Percentiles rank a stretch among this genome's conserved stretches.
Conservation (phyloP, 2,797 vertebrate genomes). For the Brachyalestes nurse region DNA sequence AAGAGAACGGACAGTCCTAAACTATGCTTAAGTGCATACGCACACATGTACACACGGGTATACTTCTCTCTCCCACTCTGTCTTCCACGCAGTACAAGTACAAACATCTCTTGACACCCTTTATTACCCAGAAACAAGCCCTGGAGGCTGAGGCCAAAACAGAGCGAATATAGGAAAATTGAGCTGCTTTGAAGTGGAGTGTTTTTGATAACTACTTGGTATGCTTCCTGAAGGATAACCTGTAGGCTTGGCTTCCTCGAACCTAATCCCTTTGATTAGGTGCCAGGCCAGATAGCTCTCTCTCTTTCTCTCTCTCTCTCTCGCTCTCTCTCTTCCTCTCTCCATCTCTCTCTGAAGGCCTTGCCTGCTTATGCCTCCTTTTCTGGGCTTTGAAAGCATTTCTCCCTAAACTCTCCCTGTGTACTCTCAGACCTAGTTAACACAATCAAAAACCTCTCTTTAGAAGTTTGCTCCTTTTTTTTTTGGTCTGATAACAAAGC, state of each 20-base stretch:
- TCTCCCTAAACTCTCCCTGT: slow-evolving; percentile 74
- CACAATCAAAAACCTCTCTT: slow-evolving; percentile 79
- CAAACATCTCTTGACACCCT: slow-evolving; percentile 88
- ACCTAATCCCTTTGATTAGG: slow-evolving; percentile 99
- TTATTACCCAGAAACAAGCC: slow-evolving; percentile 90
- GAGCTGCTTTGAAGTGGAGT: slow-evolving; percentile 98
- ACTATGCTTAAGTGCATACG: slow-evolving; percentile 57
- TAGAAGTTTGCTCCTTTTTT: slow-evolving; percentile 78
- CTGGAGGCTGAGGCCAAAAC: slow-evolving; percentile 87
- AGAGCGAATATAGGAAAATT: slow-evolving; percentile 96
- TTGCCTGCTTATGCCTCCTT: slow-evolving; percentile 81
- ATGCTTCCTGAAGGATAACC: slow-evolving; percentile 99
- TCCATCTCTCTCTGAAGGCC: slow-evolving; percentile 50
- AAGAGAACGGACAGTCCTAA: slow-evolving; percentile 70
- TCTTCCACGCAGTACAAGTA: slow-evolving; percentile 84
- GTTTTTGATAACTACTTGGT: slow-evolving; percentile 99
- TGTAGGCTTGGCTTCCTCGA: slow-evolving; percentile 96
- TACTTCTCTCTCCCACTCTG: slow-evolving; percentile 62
- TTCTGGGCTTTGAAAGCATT: slow-evolving; percentile 86
- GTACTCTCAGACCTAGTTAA: slow-evolving; percentile 80
- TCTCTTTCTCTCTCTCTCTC: slow-evolving; percentile 41
- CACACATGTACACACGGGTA: slow-evolving; percentile 51
- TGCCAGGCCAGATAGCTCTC: slow-evolving; percentile 93
- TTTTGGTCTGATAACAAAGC: slow-evolving; percentile 69
- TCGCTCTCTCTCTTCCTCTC: slow-evolving; percentile 37